Percentiles rank a stretch among this genome's conserved stretches.
phyloP scores from a whole-genome alignment of 2,113 vertebrate species.

The Scalopus aquaticus region DNA sequence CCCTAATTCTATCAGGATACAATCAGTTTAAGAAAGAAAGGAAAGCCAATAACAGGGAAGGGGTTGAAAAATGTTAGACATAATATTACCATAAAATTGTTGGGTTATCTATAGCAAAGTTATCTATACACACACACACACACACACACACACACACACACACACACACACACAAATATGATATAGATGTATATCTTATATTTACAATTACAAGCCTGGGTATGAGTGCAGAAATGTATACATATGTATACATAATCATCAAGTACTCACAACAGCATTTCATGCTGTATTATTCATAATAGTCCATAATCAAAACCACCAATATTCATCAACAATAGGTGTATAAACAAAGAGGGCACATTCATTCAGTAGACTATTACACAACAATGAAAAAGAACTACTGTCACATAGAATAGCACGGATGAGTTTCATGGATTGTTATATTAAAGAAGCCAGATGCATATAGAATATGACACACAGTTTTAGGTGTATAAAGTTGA shows the following conservation, averaged over 20 bases:
- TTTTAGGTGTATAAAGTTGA: not conserved
- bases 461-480: not conserved
- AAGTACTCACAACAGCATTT: not conserved
- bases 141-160: no score
- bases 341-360: not conserved
- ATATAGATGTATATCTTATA: not conserved
- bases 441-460: not conserved
- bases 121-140: no score
- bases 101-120: not conserved
- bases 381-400: not conserved
- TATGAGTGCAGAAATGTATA: not conserved
- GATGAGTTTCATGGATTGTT: not conserved
- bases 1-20: slow-evolving; percentile 10
- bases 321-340: not conserved
- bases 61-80: not conserved
- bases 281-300: not conserved
- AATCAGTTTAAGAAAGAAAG: not conserved
- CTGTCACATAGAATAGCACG: not conserved
- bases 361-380: not conserved
- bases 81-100: not conserved
- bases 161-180: no score
- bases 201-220: not conserved
- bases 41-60: not conserved
- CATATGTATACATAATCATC: not conserved
- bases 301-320: not conserved